These are phyloP conservation scores for Phyllopteryx taeniolatus DNA, from an alignment of 2,113 vertebrate species.

Conservation along the genomic window DNA sequence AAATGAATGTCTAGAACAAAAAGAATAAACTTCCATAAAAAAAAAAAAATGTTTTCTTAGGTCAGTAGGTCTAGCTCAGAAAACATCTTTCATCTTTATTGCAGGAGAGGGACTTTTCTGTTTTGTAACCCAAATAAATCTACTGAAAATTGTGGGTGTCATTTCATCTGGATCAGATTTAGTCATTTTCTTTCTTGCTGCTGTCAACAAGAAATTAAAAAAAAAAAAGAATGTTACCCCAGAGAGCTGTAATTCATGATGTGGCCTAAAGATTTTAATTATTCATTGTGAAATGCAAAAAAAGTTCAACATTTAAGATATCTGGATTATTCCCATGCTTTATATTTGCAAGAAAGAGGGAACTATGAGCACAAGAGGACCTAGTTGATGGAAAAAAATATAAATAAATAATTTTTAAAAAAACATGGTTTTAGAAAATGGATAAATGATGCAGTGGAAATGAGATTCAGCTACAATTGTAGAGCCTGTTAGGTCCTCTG, in stretches of 20 bases:
- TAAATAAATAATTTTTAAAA: neutral
- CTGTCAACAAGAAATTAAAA: conserved; percentile 30
- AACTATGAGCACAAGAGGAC: neutral
- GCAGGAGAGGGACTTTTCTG: conserved; percentile 20
- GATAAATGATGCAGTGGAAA: neutral
- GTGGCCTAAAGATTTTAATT: conserved; percentile 5
- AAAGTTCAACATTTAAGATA: neutral
- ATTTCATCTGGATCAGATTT: conserved; percentile 31
- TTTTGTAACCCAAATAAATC: conserved; percentile 28
- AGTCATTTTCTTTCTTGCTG: conserved; percentile 22
- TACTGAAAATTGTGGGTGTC: conserved; percentile 11
- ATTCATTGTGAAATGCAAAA: neutral
- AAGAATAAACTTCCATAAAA: neutral
- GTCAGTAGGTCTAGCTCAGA: conserved; percentile 7
- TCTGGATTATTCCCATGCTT: neutral
- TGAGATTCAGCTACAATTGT: neutral
- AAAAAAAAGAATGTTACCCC: conserved; percentile 18
- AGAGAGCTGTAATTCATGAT: conserved; percentile 7
- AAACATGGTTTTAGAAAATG: neutral
- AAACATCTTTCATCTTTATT: conserved; percentile 9
- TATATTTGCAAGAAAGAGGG: neutral
- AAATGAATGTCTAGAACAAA: neutral
- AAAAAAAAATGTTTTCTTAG: conserved; percentile 21
- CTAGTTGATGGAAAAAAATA: neutral
- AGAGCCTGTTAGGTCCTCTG: too few relatives aligned